Evolutionary conservation across 2,113 vertebrate species (phyloP).

Genomic region (Suncus etruscus): DNA sequence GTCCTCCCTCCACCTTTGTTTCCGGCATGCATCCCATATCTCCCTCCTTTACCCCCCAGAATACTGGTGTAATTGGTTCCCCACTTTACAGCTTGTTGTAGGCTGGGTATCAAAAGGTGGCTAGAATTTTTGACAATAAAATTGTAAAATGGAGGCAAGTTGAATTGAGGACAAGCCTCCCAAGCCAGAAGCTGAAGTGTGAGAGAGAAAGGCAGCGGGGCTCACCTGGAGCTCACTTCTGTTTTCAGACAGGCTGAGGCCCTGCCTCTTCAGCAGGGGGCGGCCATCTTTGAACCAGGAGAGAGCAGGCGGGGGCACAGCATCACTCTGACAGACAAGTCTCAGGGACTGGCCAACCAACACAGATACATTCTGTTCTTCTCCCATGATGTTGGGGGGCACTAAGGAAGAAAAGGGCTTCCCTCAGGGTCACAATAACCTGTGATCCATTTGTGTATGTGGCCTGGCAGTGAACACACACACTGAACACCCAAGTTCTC

Average conservation of each 20-base stretch:
- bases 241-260: slow-evolving; percentile 90
- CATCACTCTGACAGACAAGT: slow-evolving; percentile 92
- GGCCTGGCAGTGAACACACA: no score
- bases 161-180: neutral
- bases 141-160: neutral
- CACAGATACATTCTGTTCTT: slow-evolving; percentile 94
- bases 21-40: no score
- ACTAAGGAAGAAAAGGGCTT: slow-evolving; percentile 86
- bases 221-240: slow-evolving; percentile 93
- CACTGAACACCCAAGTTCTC: no score
- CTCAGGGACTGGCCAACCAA: slow-evolving; percentile 89
- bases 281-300: slow-evolving; percentile 93
- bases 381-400: slow-evolving; percentile 96
- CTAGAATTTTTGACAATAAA: slow-evolving; percentile 39
- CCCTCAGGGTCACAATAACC: slow-evolving; percentile 36
- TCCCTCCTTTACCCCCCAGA: no score
- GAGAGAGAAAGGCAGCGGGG: neutral
- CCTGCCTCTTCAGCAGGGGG: slow-evolving; percentile 91
- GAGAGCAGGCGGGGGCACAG: slow-evolving; percentile 92
- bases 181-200: neutral
- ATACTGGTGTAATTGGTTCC: no score
- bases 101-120: no score
- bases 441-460: no score
- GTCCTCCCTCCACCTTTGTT: no score
- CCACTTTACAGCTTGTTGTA: no score